Evolutionary conservation across 2,888 invertebrate genomes (phyloP), one percentile per base, ranked within the genome.

Genomic region (Drosophila pseudotakahashii): DNA sequence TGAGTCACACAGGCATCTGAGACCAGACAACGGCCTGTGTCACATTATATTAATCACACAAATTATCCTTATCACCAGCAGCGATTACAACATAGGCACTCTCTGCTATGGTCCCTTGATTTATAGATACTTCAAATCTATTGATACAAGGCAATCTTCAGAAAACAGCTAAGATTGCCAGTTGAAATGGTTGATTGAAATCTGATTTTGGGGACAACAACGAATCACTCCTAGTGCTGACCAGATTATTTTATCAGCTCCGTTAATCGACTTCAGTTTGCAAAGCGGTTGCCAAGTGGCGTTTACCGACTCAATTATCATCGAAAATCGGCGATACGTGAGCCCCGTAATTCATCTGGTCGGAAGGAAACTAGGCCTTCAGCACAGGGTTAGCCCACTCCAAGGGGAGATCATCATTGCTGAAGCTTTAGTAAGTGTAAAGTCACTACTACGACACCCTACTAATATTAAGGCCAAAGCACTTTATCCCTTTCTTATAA

Each of bases 201-300:
- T 60, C 51, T 44, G 36, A 34, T 44, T 62, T 51, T 13, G 41
- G 3, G 19, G 14, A 44, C 13, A 36, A 42, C 11, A 50, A 41
- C 32, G 19, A 51, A 64, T 62, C 32, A 32, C 30, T 61, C 13
- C 30, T 10, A 45, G 23, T 30, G 19, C 36, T 62, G 42, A 36
- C 30, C 36, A 32, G 44, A 62, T 63, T 51, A 23, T 62, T 44
- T 30, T 23, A 64, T 64, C 51, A 62, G 51, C 19, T 36, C 16
- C 11, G 5, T n/a, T 47, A 57, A 62, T 62, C 45, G 41, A 7
- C 11, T 47, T 34, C n/a, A 39, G 37, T 16, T 41, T 10, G 14
- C 39, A 41, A 3, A 14, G 14, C 13, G 13, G 62, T 64, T 62
- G 32, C 63, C 36, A 51, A 32, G 62, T 19, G 50, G 14, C 7